Evolutionary conservation across 1,140 invertebrate species (phyloP).

Genomic region (Drosophila malerkotliana): DNA sequence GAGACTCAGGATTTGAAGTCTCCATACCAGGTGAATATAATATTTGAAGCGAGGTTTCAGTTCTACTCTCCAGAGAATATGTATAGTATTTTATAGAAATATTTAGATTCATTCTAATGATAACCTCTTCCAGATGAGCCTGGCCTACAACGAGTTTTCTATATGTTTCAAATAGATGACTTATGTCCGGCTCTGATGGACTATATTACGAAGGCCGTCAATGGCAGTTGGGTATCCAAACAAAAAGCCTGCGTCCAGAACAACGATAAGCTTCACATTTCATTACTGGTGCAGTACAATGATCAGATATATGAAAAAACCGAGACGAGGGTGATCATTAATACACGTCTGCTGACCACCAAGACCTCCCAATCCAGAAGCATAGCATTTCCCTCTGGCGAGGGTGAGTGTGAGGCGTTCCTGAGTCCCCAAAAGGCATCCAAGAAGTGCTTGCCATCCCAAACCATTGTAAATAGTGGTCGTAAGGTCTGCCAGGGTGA

Average conservation of each 20-base stretch:
- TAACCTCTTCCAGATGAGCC: conserved; percentile 45
- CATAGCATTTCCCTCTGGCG: conserved; percentile 19
- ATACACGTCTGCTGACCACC: conserved; percentile 51
- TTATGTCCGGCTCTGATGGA: conserved; percentile 64
- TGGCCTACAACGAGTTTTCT: conserved; percentile 61
- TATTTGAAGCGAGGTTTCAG: neutral
- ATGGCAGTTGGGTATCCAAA: conserved; percentile 54
- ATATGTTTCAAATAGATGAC: conserved; percentile 63
- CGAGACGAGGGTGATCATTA: conserved; percentile 60
- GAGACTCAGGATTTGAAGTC: conserved; percentile 55
- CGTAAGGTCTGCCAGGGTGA: conserved; percentile 52
- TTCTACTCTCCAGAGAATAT: neutral
- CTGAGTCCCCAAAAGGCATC: conserved; percentile 10
- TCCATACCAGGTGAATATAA: conserved; percentile 65
- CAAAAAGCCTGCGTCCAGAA: conserved; percentile 49
- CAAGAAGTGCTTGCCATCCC: conserved; percentile 38
- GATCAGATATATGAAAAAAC: conserved; percentile 60
- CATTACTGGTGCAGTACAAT: conserved; percentile 63
- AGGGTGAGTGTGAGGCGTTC: conserved; percentile 35
- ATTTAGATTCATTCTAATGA: neutral
- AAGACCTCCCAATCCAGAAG: conserved; percentile 13
- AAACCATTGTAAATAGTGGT: conserved; percentile 30
- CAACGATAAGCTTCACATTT: conserved; percentile 63
- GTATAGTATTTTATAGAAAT: too few species aligned
- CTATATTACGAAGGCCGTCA: conserved; percentile 47